Base-by-base conservation (phyloP, 1,140 invertebrate species). In the Caenorhabditis brenneri region DNA sequence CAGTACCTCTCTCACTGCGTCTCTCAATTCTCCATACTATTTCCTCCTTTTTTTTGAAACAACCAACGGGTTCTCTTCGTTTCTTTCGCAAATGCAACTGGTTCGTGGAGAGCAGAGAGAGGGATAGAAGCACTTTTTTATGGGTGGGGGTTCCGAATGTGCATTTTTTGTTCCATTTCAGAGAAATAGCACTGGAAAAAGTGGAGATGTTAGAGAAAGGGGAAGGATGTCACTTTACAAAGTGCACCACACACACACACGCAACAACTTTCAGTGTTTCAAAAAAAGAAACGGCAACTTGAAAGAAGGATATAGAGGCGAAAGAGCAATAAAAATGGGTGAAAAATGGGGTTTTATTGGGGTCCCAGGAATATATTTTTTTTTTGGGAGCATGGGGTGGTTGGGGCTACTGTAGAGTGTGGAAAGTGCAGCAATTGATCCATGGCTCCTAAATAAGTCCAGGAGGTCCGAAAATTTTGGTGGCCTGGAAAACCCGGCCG, bases 171-270 rank as follows among this genome's bases (percentile, higher is more conserved):
- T 31, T 24, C 24, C n/a, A 4, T 42, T 7, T 24, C 5, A 7
- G 9, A 39, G 16, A 42, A 27, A 22, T 12, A 1, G 1, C 24
- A 22, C 4, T 0, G n/a, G n/a, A 27, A 74, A 1, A 1, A 2
- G 36, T 42, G 16, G 60, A 46, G 33, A 46, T 0, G 9, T n/a
- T 9, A 42, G 65, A 74, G 65, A 74, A 42, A 74, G n/a, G 2
- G 65, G 36, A 74, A 74, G 33, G 65, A 74, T 74, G 65, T 42
- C 65, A 74, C 65, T 74, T 74, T 46, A 74, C 65, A 74, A 74
- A 74, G 65, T 74, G 36, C 65, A n/a, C n/a, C n/a, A n/a, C n/a
- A n/a, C n/a, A 74, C 65, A 74, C 65, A 74, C 65, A 29, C 65
- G 22, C 19, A 33, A 74, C n/a, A 74, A 42, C 36, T 46, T 74